Conservation (phyloP, 2,797 vertebrate genomes). For the Betta splendens region DNA sequence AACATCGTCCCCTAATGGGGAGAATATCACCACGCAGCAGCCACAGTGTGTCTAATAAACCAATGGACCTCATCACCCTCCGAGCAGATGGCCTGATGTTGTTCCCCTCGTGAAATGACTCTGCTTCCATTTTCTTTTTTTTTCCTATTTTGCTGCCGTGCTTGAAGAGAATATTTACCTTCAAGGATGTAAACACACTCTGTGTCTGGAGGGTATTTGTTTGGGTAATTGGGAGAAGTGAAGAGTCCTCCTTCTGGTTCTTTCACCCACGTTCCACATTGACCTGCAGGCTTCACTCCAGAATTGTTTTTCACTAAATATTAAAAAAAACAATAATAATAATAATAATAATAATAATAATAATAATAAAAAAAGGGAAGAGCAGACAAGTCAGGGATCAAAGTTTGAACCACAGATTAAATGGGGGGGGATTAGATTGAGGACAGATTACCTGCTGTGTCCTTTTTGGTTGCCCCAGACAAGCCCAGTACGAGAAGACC, state of each 20-base stretch:
- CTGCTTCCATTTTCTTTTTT: not conserved
- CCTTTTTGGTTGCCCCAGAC: slow-evolving; percentile 96
- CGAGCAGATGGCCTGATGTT: not conserved
- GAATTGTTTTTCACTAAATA: slow-evolving; percentile 90
- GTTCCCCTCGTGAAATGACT: not conserved
- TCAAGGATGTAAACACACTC: slow-evolving; percentile 99
- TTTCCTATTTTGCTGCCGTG: slow-evolving; percentile 4
- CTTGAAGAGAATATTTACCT: slow-evolving; percentile 81
- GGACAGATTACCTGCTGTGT: slow-evolving; percentile 86
- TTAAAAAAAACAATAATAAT: slow-evolving; percentile 20
- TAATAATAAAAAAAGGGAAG: too few relatives aligned
- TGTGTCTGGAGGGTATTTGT: slow-evolving; percentile 97
- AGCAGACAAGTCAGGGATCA: slow-evolving; percentile 3
- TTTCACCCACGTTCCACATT: slow-evolving; percentile 98
- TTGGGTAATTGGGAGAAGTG: slow-evolving; percentile 97
- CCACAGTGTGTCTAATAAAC: slow-evolving; percentile 19
- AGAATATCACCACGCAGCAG: slow-evolving; percentile 25
- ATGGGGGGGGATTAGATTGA: not conserved
- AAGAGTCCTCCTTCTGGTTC: slow-evolving; percentile 95
- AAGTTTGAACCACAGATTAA: not conserved
- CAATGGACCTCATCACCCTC: slow-evolving; percentile 10
- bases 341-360: too few relatives aligned
- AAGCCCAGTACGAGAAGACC: slow-evolving; percentile 98
- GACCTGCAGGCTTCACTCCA: slow-evolving; percentile 93
- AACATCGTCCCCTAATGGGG: slow-evolving; percentile 13